These are phyloP conservation scores for Petrophora chlorosata DNA, from an alignment of 2,888 invertebrate genomes.

Conservation along the genomic window DNA sequence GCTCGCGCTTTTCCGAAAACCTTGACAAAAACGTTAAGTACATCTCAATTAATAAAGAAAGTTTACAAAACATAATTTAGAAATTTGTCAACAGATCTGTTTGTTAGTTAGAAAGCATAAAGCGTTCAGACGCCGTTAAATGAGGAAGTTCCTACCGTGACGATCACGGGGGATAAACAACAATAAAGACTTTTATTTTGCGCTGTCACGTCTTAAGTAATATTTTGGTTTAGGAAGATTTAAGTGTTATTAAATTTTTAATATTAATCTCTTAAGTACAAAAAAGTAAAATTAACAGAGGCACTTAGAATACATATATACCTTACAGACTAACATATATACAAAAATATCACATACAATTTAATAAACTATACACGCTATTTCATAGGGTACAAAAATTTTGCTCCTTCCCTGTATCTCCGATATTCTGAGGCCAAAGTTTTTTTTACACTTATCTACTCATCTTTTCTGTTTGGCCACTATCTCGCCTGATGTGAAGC, in stretches of 20 bases:
- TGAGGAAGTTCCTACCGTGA: slow-evolving; percentile 38
- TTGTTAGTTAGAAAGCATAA: slow-evolving; percentile 56
- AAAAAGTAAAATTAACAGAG: no score
- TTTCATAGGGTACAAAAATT: no score
- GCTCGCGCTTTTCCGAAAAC: not conserved
- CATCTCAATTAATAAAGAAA: slow-evolving; percentile 33
- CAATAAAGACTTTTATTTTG: slow-evolving; percentile 18
- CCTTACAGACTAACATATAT: no score
- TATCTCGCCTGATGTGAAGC: no score
- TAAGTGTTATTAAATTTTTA: not conserved
- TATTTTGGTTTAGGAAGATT: not conserved
- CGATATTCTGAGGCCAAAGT: no score
- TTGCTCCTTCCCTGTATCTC: no score
- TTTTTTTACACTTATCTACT: no score
- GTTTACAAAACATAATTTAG: slow-evolving; percentile 36
- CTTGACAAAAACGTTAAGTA: not conserved
- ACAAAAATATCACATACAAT: no score
- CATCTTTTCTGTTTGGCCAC: no score
- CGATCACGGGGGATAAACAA: slow-evolving; percentile 19
- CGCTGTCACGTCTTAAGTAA: slow-evolving; percentile 15
- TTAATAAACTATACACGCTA: no score
- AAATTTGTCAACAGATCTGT: slow-evolving; percentile 39
- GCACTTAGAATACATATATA: no score
- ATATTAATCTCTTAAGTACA: no score
- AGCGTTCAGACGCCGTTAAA: slow-evolving; percentile 51